Evolutionary conservation across 1,140 invertebrate genomes (phyloP).

Genomic region (Trachelipus rathkii): DNA sequence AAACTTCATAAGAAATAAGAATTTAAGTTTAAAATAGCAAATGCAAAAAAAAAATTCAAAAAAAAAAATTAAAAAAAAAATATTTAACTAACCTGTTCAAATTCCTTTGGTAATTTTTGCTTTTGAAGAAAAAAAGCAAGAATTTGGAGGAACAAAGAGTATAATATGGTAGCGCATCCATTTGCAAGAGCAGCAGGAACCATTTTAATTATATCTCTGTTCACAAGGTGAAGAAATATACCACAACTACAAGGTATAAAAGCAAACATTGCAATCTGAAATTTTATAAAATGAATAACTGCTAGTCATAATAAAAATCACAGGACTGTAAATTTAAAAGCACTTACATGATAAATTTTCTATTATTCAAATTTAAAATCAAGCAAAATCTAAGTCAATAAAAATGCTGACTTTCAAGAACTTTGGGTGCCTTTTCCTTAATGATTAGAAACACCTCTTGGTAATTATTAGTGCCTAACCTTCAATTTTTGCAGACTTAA

Average conservation of each 20-base stretch:
- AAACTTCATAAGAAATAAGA: not conserved
- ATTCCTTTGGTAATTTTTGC: not conserved
- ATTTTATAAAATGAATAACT: not conserved
- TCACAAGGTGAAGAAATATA: not conserved
- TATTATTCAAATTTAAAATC: too few species aligned
- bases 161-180: not conserved
- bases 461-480: too few species aligned
- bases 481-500: too few species aligned
- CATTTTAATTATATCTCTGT: not conserved
- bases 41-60: not conserved
- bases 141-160: not conserved
- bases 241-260: not conserved
- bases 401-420: too few species aligned
- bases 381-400: too few species aligned
- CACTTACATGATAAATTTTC: too few species aligned
- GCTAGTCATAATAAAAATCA: not conserved
- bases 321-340: not conserved
- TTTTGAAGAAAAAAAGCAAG: slow-evolving; percentile 1
- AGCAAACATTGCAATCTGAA: not conserved
- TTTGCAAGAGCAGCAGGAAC: not conserved
- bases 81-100: not conserved
- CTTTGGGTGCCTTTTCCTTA: too few species aligned
- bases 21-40: not conserved
- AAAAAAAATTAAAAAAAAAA: not conserved
- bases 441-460: too few species aligned